phyloP scores from a whole-genome alignment of 2,113 vertebrate genomes.

The Etia nguti region DNA sequence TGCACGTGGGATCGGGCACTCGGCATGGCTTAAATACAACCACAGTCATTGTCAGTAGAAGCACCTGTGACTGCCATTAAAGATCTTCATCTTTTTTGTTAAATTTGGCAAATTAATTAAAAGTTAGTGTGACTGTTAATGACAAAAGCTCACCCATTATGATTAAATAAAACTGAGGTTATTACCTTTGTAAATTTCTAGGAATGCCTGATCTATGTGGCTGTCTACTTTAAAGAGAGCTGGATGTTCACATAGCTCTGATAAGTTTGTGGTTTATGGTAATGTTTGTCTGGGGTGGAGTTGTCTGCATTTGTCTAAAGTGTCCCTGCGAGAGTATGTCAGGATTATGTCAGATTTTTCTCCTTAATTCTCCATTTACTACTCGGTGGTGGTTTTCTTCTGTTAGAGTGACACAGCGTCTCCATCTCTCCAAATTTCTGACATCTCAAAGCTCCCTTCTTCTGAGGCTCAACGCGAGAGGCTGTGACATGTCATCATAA shows the following conservation, averaged over 20 bases:
- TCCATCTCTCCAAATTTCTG: conserved; percentile 12
- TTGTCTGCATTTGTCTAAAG: not conserved
- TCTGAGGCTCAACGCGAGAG: conserved; percentile 22
- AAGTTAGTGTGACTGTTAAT: not conserved
- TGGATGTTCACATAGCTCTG: not conserved
- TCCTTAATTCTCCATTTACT: not conserved
- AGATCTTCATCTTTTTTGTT: not conserved
- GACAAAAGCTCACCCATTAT: not conserved
- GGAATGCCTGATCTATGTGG: not conserved
- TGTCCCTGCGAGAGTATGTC: not conserved
- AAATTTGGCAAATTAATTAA: not conserved
- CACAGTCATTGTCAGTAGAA: not conserved
- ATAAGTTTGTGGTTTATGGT: not conserved
- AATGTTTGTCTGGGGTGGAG: conserved; percentile 16
- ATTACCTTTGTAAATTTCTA: not conserved
- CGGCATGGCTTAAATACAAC: not conserved
- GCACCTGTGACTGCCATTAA: not conserved
- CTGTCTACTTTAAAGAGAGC: not conserved
- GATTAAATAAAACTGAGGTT: not conserved
- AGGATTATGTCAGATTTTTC: conserved; percentile 33
- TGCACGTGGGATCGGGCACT: conserved; percentile 1
- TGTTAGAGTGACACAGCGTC: conserved; percentile 18
- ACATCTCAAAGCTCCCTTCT: conserved; percentile 34
- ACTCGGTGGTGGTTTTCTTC: not conserved
- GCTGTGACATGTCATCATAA: conserved; percentile 9